These are phyloP conservation scores for Trichoplusia ni DNA, from an alignment of 1,140 invertebrate species.

Conservation along the genomic window DNA sequence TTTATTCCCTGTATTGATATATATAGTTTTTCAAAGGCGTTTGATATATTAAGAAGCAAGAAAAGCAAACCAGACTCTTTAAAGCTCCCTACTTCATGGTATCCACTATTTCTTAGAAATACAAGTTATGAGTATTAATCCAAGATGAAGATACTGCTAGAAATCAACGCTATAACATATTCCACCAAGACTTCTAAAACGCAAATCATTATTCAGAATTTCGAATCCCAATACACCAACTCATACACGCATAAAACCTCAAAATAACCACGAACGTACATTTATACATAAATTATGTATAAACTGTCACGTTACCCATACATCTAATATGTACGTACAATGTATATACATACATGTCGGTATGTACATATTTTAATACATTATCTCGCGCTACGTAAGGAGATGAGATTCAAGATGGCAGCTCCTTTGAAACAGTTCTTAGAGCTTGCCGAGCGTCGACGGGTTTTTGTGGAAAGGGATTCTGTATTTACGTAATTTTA, in stretches of 20 bases:
- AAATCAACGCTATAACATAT: too few species aligned
- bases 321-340: neutral
- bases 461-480: conserved; percentile 36
- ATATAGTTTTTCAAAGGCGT: too few species aligned
- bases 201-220: neutral
- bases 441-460: conserved; percentile 34
- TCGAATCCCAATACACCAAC: neutral
- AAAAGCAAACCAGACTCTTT: too few species aligned
- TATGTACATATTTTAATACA: conserved; percentile 40
- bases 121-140: too few species aligned
- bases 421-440: conserved; percentile 47
- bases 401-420: conserved; percentile 63
- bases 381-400: conserved; percentile 48
- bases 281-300: neutral
- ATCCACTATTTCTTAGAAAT: too few species aligned
- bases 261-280: neutral
- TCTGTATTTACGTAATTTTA: too few species aligned
- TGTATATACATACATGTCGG: conserved; percentile 7
- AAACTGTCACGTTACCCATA: conserved; percentile 1
- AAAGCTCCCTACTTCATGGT: too few species aligned
- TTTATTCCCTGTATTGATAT: too few species aligned
- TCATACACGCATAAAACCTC: neutral
- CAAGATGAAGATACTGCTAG: too few species aligned
- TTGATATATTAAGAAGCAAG: too few species aligned
- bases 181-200: too few species aligned